phyloP scores from a whole-genome alignment of 2,888 invertebrate genomes.

The Ophraella communa region DNA sequence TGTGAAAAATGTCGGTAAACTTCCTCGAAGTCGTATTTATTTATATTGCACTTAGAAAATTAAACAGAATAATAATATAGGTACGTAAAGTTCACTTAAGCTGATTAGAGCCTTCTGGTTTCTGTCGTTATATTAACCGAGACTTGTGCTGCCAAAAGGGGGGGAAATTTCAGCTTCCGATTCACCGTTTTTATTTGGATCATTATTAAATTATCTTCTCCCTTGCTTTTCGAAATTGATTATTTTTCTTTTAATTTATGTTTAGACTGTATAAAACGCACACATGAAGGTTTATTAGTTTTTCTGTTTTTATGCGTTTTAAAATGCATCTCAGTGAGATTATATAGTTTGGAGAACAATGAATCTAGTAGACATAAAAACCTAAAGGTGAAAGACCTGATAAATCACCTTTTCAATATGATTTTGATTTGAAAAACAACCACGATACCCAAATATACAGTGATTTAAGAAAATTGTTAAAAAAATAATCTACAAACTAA shows the following conservation, averaged over 20 bases:
- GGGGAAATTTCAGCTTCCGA: conserved; percentile 41
- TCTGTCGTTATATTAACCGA: conserved; percentile 46
- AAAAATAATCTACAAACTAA: too few relatives aligned
- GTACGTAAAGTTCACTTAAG: conserved; percentile 41
- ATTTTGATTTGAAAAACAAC: background rate
- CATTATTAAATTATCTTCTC: conserved; percentile 37
- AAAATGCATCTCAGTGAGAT: background rate
- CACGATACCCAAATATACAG: background rate
- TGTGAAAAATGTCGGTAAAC: conserved; percentile 15
- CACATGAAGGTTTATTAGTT: conserved; percentile 9
- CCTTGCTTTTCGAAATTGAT: conserved; percentile 32
- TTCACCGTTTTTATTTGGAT: conserved; percentile 37
- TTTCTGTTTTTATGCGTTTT: conserved; percentile 6
- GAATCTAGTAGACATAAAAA: conserved; percentile 4
- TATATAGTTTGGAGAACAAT: background rate
- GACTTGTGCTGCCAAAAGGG: conserved; percentile 43
- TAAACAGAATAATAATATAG: conserved; percentile 29
- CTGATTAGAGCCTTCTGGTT: conserved; percentile 49
- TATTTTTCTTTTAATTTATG: conserved; percentile 34
- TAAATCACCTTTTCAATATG: background rate
- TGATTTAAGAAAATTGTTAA: too few relatives aligned
- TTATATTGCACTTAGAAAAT: conserved; percentile 20
- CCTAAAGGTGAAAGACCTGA: background rate
- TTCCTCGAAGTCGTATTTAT: conserved; percentile 20
- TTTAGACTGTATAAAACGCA: conserved; percentile 27